Evolutionary conservation across 1,140 invertebrate species (phyloP), one percentile per base, ranked within the genome.

Genomic region (Musca vetustissima): DNA sequence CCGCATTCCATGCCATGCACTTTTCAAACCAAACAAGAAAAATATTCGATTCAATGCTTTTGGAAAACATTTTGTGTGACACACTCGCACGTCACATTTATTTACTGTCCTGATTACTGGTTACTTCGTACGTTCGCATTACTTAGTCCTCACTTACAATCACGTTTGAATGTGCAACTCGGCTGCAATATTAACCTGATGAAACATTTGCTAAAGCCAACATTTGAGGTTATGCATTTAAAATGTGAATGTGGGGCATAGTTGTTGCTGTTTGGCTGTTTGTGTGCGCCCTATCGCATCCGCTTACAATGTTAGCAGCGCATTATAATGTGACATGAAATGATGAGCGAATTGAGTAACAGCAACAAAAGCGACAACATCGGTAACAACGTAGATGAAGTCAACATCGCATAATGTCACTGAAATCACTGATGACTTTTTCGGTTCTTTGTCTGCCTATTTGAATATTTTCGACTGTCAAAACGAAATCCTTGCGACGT

Each of bases 181-280:
- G n/a, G n/a, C n/a, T 32, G 36, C 21, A 19, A 61, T 61, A 61
- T 61, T 61, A 61, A 61, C 57, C 36, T 61, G 28, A 21, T 19
- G 57, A 61, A 61, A 61, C 57, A 61, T 61, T 61, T 61, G 36
- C 57, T 36, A 36, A 61, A 61, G 57, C 57, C 57, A 36, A 61
- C 36, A 28, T 61, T 61, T 19, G 57, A 43, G 57, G 57, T 61
- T 61, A 36, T 61, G 57, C 57, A 61, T 61, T 61, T 61, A 19
- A 36, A 61, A 61, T 61, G 22, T 61, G 57, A 36, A n/a, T 36
- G 7, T 43, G 17, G 9, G 14, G 22, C n/a, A 17, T 36, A 61
- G 25, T 61, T 36, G 8, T 36, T 25, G 28, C 43, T 28, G 57
- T 61, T 61, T n/a, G n/a, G 36, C 7, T 32, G 32, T 61, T 36